These are phyloP conservation scores for Drosophila formosana DNA, from an alignment of 2,888 invertebrate species.

Conservation along the genomic window DNA sequence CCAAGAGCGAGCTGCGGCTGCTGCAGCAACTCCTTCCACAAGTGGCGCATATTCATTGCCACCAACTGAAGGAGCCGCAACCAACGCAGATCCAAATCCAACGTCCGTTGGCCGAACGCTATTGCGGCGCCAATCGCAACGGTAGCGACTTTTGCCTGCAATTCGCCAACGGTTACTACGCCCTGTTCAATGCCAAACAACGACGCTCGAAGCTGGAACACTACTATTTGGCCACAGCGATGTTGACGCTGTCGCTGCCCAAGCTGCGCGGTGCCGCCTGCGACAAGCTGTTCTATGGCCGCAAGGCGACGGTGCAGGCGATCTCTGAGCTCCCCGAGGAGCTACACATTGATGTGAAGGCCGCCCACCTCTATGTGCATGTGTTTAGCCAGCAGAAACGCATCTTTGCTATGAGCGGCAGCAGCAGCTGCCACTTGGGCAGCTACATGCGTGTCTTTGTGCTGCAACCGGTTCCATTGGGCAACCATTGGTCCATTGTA, in stretches of 20 bases:
- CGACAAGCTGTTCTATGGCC: constrained; percentile 30
- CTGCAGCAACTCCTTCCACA: constrained; percentile 29
- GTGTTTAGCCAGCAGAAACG: constrained; percentile 6
- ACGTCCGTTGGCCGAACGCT: not conserved
- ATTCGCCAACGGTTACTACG: constrained; percentile 24
- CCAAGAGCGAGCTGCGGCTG: constrained; percentile 2
- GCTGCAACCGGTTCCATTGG: constrained; percentile 27
- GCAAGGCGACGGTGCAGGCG: constrained; percentile 1
- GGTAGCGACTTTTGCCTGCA: not conserved
- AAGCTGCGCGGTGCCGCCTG: not conserved
- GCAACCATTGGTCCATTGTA: constrained; percentile 13
- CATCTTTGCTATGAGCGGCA: constrained; percentile 26
- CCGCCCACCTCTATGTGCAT: constrained; percentile 5
- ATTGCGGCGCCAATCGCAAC: not conserved
- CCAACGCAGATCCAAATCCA: not conserved
- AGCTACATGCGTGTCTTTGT: constrained; percentile 36
- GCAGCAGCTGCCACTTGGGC: not conserved
- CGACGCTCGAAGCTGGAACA: constrained; percentile 13
- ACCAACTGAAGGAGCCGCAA: not conserved
- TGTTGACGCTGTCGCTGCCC: constrained; percentile 37
- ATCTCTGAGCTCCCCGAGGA: constrained; percentile 32
- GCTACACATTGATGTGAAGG: constrained; percentile 1
- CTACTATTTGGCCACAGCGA: constrained; percentile 19
- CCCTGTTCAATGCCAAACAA: constrained; percentile 22
- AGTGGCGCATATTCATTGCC: constrained; percentile 11